Base-by-base conservation (phyloP, 1,140 invertebrate species). In the Streblospio benedicti region DNA sequence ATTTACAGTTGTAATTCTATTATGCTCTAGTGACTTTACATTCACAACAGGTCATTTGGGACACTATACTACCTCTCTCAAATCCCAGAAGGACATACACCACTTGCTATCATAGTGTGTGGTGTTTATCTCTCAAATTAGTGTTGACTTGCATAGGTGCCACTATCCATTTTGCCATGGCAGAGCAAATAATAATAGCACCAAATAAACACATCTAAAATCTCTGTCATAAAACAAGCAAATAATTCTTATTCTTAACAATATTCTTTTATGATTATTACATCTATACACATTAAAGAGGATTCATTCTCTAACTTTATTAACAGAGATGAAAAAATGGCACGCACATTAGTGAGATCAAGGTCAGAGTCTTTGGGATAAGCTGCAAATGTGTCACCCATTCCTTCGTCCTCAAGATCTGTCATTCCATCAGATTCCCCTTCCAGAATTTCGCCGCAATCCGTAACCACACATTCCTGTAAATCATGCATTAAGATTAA, bases 371-470 rank as follows among this genome's bases (percentile, higher is more conserved):
- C 69, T 23, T 45, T 55, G 9, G 71, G 71, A 44, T 49, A 67
- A 38, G 71, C 67, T 28, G 66, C 47, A 61, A 67, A 65, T 30
- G 58, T 54, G 50, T 73, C 71, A 18, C 45, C 45, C 12, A 49
- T 9, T 28, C 69, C 71, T 28, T 65, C 67, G 0, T 66, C 66
- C 44, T 73, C 69, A 62, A 65, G 64, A 20, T 38, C 53, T 1
- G 25, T 35, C 41, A 61, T 35, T 18, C 62, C 64, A 43, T 64
- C 65, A 55, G 65, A 57, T 31, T 70, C 61, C 12, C 67, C 70
- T 18, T 64, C 60, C 9, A 54, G 57, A 9, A 73, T 25, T 43
- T 70, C 69, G 28, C 71, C 71, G 69, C 71, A 73, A 47, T 73
- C 68, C 31, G 16, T 33, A 9, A 73, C 71, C 20, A 62, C 23